Conservation (phyloP, 2,113 vertebrate genomes). For the Siphamia tubifer region DNA sequence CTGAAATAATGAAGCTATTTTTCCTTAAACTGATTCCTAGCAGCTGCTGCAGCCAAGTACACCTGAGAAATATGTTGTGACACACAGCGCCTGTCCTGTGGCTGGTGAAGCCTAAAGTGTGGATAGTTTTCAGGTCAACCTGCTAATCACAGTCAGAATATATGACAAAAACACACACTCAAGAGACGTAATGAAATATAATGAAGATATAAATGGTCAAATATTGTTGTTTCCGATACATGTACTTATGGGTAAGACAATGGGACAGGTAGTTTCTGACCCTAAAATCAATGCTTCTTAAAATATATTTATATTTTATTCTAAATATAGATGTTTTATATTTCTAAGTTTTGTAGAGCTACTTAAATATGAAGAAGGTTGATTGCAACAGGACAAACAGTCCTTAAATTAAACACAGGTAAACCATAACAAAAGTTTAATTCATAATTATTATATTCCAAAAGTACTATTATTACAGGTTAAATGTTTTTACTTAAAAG, state of each 20-base stretch:
- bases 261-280: not conserved
- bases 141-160: not conserved
- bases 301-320: too few species aligned
- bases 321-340: too few species aligned
- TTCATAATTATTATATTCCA: too few species aligned
- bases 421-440: too few species aligned
- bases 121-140: constrained; percentile 1
- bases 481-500: constrained; percentile 17
- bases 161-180: not conserved
- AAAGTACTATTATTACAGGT: not conserved
- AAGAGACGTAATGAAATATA: not conserved
- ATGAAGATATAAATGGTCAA: not conserved
- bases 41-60: not conserved
- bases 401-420: too few species aligned
- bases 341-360: too few species aligned
- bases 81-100: not conserved
- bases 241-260: not conserved
- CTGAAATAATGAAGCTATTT: constrained; percentile 24
- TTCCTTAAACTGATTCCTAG: constrained; percentile 21
- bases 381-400: too few species aligned
- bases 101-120: not conserved
- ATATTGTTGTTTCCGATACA: not conserved
- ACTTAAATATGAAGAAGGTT: too few species aligned
- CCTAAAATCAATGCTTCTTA: not conserved
- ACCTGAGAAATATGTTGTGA: constrained; percentile 15